phyloP scores from a whole-genome alignment of 1,140 invertebrate genomes.

The Marisa cornuarietis region DNA sequence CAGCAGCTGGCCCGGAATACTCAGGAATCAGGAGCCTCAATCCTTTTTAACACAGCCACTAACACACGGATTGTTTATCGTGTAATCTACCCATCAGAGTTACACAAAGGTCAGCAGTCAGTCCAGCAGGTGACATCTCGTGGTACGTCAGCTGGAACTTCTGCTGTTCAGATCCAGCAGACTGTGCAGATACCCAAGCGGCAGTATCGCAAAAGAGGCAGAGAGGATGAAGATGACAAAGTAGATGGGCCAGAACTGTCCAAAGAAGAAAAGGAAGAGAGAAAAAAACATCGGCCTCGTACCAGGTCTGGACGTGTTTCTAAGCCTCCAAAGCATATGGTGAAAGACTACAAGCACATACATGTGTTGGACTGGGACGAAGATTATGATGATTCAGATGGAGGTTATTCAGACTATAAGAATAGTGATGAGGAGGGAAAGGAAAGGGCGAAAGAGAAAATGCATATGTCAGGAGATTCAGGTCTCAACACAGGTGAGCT shows the following conservation, averaged over 20 bases:
- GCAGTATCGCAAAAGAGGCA: conserved; percentile 47
- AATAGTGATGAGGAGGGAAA: conserved; percentile 67
- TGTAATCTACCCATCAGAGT: conserved; percentile 67
- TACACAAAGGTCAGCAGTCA: conserved; percentile 51
- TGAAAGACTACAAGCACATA: conserved; percentile 76
- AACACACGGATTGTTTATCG: conserved; percentile 73
- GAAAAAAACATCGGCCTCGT: conserved; percentile 71
- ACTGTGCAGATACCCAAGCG: conserved; percentile 33
- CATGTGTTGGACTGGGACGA: conserved; percentile 73
- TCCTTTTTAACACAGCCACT: conserved; percentile 70
- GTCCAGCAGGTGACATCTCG: conserved; percentile 1
- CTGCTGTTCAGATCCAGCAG: conserved; percentile 37
- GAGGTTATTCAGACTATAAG: conserved; percentile 75
- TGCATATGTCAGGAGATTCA: conserved; percentile 7
- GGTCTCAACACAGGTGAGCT: conserved; percentile 36
- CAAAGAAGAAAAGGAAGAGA: conserved; percentile 70
- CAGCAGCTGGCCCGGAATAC: conserved; percentile 65
- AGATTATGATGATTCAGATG: conserved; percentile 74
- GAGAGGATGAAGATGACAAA: conserved; percentile 63
- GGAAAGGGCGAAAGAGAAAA: conserved; percentile 28
- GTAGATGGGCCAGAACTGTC: conserved; percentile 60
- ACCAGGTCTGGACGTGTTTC: conserved; percentile 74
- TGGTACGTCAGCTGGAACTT: conserved; percentile 18
- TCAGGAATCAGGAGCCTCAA: conserved; percentile 58
- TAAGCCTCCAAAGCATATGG: conserved; percentile 75